phyloP scores from a whole-genome alignment of 1,140 invertebrate species.

The Drosophila kepulauana region DNA sequence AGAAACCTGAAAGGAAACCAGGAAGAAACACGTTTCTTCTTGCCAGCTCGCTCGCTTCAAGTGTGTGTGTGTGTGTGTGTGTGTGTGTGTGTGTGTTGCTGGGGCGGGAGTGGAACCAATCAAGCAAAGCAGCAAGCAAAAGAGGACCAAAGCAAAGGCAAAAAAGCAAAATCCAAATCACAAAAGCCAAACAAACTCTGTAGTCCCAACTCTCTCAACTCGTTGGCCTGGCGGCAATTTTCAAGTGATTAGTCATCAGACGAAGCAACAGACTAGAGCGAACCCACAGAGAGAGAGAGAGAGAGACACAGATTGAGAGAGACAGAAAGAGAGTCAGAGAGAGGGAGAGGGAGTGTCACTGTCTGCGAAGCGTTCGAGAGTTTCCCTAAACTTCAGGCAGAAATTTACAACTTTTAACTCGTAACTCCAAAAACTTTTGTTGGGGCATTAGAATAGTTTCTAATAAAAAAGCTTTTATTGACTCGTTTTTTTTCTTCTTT shows the following conservation, averaged over 20 bases:
- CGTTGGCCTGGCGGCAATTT: slow-evolving; percentile 63
- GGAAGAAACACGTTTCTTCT: slow-evolving; percentile 67
- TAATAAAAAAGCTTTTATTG: slow-evolving; percentile 40
- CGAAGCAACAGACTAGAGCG: slow-evolving; percentile 22
- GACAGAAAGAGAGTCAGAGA: not conserved
- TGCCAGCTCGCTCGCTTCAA: not conserved
- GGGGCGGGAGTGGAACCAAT: slow-evolving; percentile 67
- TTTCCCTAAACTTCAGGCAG: slow-evolving; percentile 22
- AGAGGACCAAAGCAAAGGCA: slow-evolving; percentile 51
- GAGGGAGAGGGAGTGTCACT: slow-evolving; percentile 10
- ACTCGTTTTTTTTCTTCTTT: slow-evolving; percentile 14
- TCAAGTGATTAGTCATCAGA: slow-evolving; percentile 76
- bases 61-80: slow-evolving; percentile 9
- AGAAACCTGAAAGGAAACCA: slow-evolving; percentile 57
- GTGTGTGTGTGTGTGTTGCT: slow-evolving; percentile 31
- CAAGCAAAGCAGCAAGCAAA: slow-evolving; percentile 57
- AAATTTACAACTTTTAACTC: slow-evolving; percentile 13
- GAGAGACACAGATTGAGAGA: slow-evolving; percentile 1
- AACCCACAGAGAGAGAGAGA: slow-evolving; percentile 11
- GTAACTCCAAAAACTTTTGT: not conserved
- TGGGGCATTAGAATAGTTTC: slow-evolving; percentile 51
- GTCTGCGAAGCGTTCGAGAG: slow-evolving; percentile 23
- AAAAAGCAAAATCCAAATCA: slow-evolving; percentile 50
- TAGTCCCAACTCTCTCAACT: slow-evolving; percentile 20
- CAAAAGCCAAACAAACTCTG: slow-evolving; percentile 52